phyloP scores from a whole-genome alignment of 1,140 invertebrate species.

The Atta cephalotes region DNA sequence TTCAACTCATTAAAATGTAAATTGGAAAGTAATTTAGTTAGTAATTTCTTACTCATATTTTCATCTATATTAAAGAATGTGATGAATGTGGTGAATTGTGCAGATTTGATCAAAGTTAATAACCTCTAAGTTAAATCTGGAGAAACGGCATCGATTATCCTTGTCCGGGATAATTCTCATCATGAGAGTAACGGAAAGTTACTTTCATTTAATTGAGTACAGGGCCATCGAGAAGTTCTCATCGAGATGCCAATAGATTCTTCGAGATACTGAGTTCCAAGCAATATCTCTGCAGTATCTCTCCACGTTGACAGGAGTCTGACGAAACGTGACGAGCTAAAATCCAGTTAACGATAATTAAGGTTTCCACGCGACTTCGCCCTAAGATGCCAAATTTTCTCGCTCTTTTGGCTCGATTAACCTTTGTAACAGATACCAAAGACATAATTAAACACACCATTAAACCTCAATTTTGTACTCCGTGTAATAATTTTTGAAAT shows the following conservation, averaged over 20 bases:
- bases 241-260: conserved; percentile 59
- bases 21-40: conserved; percentile 2
- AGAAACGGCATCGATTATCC: conserved; percentile 22
- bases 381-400: conserved; percentile 18
- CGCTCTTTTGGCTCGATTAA: conserved; percentile 34
- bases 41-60: background rate
- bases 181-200: conserved; percentile 54
- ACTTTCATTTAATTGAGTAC: conserved; percentile 58
- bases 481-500: background rate
- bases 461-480: background rate
- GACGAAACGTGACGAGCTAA: conserved; percentile 61
- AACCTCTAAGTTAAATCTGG: conserved; percentile 37
- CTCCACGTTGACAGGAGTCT: conserved; percentile 59
- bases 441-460: conserved; percentile 13
- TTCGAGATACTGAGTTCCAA: conserved; percentile 17
- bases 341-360: conserved; percentile 70
- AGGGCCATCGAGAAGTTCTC: conserved; percentile 60
- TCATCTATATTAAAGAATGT: background rate
- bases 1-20: background rate
- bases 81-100: background rate
- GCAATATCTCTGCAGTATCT: conserved; percentile 1
- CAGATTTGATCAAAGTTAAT: conserved; percentile 20
- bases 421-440: background rate
- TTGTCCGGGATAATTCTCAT: conserved; percentile 12
- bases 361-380: conserved; percentile 37